Percentiles rank a stretch among this genome's conserved stretches.
Evolutionary conservation across 2,797 vertebrate species (phyloP).

Genomic region (Natrix natrix): DNA sequence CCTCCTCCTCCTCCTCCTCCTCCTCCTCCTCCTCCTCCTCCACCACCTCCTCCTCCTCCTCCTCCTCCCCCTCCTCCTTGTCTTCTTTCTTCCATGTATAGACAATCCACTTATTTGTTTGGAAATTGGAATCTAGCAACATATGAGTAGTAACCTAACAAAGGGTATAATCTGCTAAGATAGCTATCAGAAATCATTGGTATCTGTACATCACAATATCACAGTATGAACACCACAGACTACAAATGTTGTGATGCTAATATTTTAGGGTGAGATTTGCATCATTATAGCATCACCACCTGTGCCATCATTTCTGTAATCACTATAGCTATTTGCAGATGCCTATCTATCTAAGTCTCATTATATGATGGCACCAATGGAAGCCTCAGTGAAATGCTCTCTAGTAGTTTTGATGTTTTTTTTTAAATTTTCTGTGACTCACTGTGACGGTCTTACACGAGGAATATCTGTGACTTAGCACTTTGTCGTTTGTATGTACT

Average conservation of each 20-base stretch:
- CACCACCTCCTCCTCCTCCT: no score
- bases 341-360: background rate
- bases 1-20: no score
- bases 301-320: background rate
- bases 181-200: background rate
- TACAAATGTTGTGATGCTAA: background rate
- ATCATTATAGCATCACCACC: background rate
- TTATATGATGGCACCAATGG: background rate
- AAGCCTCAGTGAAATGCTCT: background rate
- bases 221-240: background rate
- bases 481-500: background rate
- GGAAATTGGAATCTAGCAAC: no score
- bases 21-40: no score
- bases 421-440: background rate
- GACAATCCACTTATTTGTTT: no score
- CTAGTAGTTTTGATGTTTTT: background rate
- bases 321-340: background rate
- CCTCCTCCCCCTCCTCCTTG: no score
- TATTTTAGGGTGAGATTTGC: background rate
- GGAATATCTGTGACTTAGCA: background rate
- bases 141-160: background rate
- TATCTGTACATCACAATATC: background rate
- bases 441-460: background rate
- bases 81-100: no score
- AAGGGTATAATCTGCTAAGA: background rate